Percentiles rank a stretch among this genome's conserved stretches.
These are phyloP conservation scores for Patella caerulea DNA, from an alignment of 2,888 invertebrate genomes.

Conservation along the genomic window DNA sequence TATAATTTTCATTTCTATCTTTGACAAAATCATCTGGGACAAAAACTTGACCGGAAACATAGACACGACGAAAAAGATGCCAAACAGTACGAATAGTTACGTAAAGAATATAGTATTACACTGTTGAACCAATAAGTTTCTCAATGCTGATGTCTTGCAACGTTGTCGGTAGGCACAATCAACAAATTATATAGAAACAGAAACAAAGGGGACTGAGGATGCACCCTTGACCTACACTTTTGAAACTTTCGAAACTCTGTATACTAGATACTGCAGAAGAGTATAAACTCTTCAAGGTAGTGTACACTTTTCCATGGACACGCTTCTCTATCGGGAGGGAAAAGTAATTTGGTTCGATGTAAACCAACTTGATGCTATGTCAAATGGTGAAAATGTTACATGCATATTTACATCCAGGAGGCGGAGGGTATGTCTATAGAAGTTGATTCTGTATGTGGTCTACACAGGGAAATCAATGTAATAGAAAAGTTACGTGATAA, in stretches of 20 bases:
- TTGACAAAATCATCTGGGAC: too few relatives aligned
- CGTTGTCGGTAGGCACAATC: too few relatives aligned
- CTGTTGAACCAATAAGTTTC: too few relatives aligned
- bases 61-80: too few relatives aligned
- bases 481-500: neutral
- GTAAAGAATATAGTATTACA: too few relatives aligned
- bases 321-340: constrained; percentile 23
- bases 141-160: too few relatives aligned
- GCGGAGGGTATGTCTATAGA: neutral
- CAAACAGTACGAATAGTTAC: too few relatives aligned
- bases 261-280: neutral
- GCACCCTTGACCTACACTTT: neutral
- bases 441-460: neutral
- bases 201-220: neutral
- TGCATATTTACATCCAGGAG: too few relatives aligned
- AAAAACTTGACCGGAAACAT: too few relatives aligned
- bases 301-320: constrained; percentile 24
- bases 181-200: neutral
- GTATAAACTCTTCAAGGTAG: constrained; percentile 13
- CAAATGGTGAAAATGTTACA: too few relatives aligned
- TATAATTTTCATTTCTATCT: too few relatives aligned
- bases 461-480: neutral
- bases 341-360: constrained; percentile 23
- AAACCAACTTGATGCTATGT: too few relatives aligned
- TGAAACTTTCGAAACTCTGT: neutral